Conservation (phyloP, 2,113 vertebrate species). For the Spea bombifrons region DNA sequence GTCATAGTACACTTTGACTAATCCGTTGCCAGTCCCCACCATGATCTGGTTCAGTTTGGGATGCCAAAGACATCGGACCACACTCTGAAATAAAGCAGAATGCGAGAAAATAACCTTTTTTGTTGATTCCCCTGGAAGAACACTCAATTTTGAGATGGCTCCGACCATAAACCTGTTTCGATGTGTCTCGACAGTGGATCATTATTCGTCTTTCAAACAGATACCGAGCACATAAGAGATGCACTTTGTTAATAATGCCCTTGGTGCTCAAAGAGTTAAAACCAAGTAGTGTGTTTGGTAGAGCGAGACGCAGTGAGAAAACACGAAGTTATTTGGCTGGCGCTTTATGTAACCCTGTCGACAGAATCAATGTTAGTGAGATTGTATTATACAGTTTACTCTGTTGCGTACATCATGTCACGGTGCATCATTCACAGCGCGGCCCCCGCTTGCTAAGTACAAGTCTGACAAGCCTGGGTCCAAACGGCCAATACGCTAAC, state of each 20-base stretch:
- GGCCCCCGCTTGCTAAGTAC: background rate
- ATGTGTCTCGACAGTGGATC: no score
- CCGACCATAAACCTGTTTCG: no score
- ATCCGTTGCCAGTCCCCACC: slow-evolving; percentile 89
- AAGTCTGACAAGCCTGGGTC: background rate
- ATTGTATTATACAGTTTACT: slow-evolving; percentile 4
- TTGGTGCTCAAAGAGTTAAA: background rate
- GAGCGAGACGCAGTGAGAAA: background rate
- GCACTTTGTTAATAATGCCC: no score
- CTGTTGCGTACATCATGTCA: slow-evolving; percentile 6
- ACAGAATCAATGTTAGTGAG: background rate
- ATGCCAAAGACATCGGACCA: slow-evolving; percentile 96
- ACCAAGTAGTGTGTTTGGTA: background rate
- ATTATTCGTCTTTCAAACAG: no score
- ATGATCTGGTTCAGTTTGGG: slow-evolving; percentile 97
- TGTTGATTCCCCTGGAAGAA: no score
- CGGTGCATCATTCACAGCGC: background rate
- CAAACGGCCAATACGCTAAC: no score
- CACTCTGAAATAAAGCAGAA: slow-evolving; percentile 74
- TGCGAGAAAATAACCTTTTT: no score
- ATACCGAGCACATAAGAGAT: no score
- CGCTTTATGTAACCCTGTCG: background rate
- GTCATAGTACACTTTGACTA: slow-evolving; percentile 95
- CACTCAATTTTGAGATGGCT: no score
- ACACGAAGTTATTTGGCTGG: background rate